Base-by-base conservation (phyloP, 2,888 invertebrate species). In the Schizotus pectinicornis region DNA sequence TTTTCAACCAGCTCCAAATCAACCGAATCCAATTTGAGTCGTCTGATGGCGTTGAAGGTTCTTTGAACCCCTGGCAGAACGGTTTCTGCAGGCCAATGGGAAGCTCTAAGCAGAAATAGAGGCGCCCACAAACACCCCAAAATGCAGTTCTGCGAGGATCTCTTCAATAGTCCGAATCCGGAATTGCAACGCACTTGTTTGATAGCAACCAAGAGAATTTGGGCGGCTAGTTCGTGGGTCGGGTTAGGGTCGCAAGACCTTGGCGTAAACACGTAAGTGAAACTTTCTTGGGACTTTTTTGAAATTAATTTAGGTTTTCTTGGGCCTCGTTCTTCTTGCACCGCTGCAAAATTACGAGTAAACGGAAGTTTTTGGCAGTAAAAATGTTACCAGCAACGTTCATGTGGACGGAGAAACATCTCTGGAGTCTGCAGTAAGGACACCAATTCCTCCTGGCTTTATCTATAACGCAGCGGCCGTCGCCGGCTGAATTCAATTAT, bases 371-470 rank as follows among this genome's bases (percentile, higher is more conserved):
- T n/a, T n/a, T n/a, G n/a, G n/a, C n/a, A n/a, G n/a, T n/a, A n/a
- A 11, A 36, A 6, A 48, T 11, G 35, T 56, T 63, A 91, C 91
- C 90, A 70, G 87, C 79, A 1, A 86, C 84, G 72, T 93, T 92
- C 94, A 94, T 94, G 63, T 86, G 84, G 41, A 89, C 89, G 1
- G 84, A 78, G 63, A 92, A 86, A 71, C 94, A 94, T 69, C 89
- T 88, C 72, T 89, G 87, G 9, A 94, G 81, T 34, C 94, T 83
- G 73, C 94, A 94, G 70, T 87, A 88, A 0, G 94, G 92, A 77
- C 94, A 94, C 94, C 93, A 94, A 78, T 94, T 94, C 61, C 94
- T 80, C 47, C 92, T 80, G 0, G 90, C 87, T 79, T 92, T 92
- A 78, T 94, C 93, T 46, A 94, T 84, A 0, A 87, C 79, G 73